Percentiles rank a stretch among this genome's conserved stretches.
These are phyloP conservation scores for Gymnorhina tibicen DNA, from an alignment of 2,113 vertebrate species.

Conservation along the genomic window DNA sequence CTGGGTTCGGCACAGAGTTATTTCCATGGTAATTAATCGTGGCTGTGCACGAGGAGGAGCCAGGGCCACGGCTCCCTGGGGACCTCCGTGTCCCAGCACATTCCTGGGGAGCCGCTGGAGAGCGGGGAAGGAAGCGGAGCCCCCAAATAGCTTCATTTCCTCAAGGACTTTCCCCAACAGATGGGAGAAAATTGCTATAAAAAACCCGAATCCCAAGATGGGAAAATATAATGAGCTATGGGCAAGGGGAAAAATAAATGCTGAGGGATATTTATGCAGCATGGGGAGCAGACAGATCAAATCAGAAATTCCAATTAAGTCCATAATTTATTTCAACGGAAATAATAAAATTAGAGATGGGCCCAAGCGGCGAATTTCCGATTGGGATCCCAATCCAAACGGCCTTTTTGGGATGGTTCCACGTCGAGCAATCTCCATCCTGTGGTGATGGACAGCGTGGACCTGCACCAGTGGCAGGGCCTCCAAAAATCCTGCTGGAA, in stretches of 20 bases:
- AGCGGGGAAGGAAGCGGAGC: neutral
- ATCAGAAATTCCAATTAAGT: conserved; percentile 65
- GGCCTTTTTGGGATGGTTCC: neutral
- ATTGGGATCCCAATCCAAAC: neutral
- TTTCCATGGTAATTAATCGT: conserved; percentile 74
- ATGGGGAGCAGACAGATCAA: neutral
- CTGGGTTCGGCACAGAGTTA: conserved; percentile 24
- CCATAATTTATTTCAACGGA: conserved; percentile 54
- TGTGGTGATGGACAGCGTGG: rapidly evolving
- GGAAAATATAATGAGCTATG: conserved; percentile 70
- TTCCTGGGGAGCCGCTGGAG: neutral
- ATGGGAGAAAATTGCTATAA: conserved; percentile 63
- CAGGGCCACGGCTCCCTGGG: neutral
- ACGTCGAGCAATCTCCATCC: neutral
- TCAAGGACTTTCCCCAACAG: conserved; percentile 27
- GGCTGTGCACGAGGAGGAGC: neutral
- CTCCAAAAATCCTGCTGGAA: neutral
- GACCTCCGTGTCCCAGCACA: neutral
- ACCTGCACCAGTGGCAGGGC: neutral
- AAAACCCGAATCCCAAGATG: conserved; percentile 22
- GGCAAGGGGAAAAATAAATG: conserved; percentile 58
- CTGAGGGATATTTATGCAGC: conserved; percentile 48
- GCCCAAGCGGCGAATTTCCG: neutral
- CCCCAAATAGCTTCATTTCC: conserved; percentile 32
- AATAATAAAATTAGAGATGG: conserved; percentile 43